Evolutionary conservation across 2,888 invertebrate genomes (phyloP), one percentile per base, ranked within the genome.

Genomic region (Agrotis segetum): DNA sequence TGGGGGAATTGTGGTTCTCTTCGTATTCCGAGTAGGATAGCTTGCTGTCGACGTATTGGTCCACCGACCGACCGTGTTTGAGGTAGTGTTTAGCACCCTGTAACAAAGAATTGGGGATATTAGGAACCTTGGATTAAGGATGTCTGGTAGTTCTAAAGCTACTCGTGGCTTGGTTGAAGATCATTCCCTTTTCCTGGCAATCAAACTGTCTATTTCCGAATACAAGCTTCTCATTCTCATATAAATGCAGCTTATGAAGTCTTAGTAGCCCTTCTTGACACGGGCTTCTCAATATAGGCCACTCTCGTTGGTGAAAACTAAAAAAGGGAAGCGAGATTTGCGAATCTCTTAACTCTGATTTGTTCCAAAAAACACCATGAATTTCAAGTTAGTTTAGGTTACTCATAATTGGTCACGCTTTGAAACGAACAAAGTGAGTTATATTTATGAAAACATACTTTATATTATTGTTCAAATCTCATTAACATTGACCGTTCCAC

Each of bases 11-110:
- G 88, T 95, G 95, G 79, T 93, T 94, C 85, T 95, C 96, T 74
- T 96, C 96, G 90, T 97, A 96, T 84, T 97, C 97, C 0, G 94
- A 92, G 77, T 95, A 95, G 24, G 96, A 94, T 6, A 95, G 92
- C 84, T 96, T 96, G 96, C 97, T 97, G 91, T 98, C 98, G 24
- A 98, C 98, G 96, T 98, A 98, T 87, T 98, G 98, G 92, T 98
- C 98, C 82, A 98, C 97, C 81, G 98, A 98, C 66, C 98, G 97
- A 55, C 97, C 98, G 93, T 97, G 97, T 84, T 97, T 96, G 88
- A 98, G 94, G 94, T 96, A 96, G 83, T 95, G 94, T 91, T 96
- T 96, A 83, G 94, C 91, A 88, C 97, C 92, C 96, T 96, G 94
- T 24, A 95, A 95, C 94, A 94, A 95, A 81, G 67, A 85, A 56